Conservation (phyloP, 2,113 vertebrate species). For the Indri indri region DNA sequence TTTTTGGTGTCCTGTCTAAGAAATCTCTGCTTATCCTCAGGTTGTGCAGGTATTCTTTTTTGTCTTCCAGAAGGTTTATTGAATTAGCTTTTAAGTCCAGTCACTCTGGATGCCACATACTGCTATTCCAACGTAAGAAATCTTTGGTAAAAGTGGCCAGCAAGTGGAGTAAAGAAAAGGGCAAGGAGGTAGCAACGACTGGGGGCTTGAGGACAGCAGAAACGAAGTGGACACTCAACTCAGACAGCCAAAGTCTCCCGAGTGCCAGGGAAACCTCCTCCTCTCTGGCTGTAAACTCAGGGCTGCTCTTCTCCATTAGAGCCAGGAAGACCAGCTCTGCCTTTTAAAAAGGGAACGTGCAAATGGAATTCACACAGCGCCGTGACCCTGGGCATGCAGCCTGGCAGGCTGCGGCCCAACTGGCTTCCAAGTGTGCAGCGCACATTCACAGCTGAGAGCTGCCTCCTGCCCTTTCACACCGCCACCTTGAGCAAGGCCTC, state of each 20-base stretch:
- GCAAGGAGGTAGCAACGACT: neutral
- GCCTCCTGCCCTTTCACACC: neutral
- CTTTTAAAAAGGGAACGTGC: slow-evolving; percentile 63
- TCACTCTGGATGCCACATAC: neutral
- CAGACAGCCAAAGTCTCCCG: neutral
- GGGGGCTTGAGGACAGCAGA: neutral
- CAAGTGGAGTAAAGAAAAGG: neutral
- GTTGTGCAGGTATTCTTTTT: neutral
- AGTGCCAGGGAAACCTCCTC: neutral
- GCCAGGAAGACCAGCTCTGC: neutral
- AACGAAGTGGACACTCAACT: neutral
- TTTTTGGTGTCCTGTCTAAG: neutral
- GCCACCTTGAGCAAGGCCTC: neutral
- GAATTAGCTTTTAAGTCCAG: neutral
- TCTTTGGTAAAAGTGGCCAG: neutral
- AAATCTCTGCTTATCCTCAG: neutral
- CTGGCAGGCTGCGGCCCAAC: rapidly evolving
- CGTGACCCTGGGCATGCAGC: slow-evolving; percentile 22
- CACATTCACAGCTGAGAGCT: slow-evolving; percentile 4
- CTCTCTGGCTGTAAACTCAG: neutral
- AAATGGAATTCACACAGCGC: slow-evolving; percentile 70
- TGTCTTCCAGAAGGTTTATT: neutral
- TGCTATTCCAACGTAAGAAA: neutral
- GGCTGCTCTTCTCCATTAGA: slow-evolving; percentile 53
- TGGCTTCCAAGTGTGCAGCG: neutral